Evolutionary conservation across 2,113 vertebrate species (phyloP).

Genomic region (Proteles cristata): DNA sequence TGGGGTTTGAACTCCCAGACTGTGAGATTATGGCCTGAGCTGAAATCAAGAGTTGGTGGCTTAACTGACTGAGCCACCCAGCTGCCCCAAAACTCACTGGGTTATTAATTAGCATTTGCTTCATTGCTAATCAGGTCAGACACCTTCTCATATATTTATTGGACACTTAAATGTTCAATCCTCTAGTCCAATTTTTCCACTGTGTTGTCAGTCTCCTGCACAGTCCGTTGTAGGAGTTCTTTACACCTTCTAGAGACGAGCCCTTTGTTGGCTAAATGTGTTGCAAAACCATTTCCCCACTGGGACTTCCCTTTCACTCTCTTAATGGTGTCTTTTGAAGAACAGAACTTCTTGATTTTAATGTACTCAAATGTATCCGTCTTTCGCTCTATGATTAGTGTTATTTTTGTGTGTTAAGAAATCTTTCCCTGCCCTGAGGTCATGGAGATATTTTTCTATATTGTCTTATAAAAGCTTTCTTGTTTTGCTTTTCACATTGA

Average conservation of each 20-base stretch:
- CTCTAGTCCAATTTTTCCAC: not conserved
- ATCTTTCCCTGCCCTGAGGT: slow-evolving; percentile 40
- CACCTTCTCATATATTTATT: not conserved
- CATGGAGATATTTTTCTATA: not conserved
- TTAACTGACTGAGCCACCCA: too few species aligned
- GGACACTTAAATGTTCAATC: not conserved
- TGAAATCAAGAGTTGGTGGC: too few species aligned
- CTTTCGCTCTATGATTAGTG: slow-evolving; percentile 17
- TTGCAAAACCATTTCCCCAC: not conserved
- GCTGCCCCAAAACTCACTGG: not conserved
- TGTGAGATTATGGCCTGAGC: too few species aligned
- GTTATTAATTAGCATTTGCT: not conserved
- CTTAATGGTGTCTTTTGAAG: not conserved
- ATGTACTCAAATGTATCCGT: not conserved
- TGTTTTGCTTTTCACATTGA: slow-evolving; percentile 49
- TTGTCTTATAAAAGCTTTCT: slow-evolving; percentile 48
- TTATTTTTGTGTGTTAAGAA: slow-evolving; percentile 51
- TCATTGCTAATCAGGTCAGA: not conserved
- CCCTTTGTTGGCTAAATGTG: not conserved
- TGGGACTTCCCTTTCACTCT: not conserved
- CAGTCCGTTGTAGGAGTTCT: not conserved
- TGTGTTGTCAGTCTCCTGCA: not conserved
- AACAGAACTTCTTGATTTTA: slow-evolving; percentile 10
- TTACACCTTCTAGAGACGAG: not conserved
- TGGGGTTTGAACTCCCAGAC: too few species aligned